Evolutionary conservation across 2,113 vertebrate species (phyloP).

Genomic region (Ophiodon elongatus): DNA sequence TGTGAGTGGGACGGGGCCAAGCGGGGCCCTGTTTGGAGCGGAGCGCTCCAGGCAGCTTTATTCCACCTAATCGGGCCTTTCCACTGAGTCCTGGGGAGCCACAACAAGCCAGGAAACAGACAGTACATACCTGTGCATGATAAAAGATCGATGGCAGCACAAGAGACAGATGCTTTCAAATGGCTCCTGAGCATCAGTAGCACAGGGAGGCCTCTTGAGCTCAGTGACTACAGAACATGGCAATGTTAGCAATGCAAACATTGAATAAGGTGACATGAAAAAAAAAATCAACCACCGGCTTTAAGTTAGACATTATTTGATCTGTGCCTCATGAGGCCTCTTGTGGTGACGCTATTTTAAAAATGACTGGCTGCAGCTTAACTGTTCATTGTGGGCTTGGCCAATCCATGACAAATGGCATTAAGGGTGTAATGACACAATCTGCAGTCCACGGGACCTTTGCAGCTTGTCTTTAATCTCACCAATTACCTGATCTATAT

Average conservation of each 20-base stretch:
- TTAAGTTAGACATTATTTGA: slow-evolving; percentile 31
- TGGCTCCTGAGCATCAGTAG: slow-evolving; percentile 27
- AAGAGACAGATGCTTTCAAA: slow-evolving; percentile 54
- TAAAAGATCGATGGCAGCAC: slow-evolving; percentile 46
- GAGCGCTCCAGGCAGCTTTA: slow-evolving; percentile 61
- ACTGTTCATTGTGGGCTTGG: slow-evolving; percentile 26
- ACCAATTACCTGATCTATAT: slow-evolving; percentile 53
- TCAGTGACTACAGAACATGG: slow-evolving; percentile 38
- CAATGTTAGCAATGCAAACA: slow-evolving; percentile 50
- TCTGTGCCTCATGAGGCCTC: slow-evolving; percentile 1
- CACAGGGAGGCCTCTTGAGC: slow-evolving; percentile 37
- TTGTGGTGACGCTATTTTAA: slow-evolving; percentile 8
- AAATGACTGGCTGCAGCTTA: slow-evolving; percentile 23
- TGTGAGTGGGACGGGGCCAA: slow-evolving; percentile 53
- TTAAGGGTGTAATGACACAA: slow-evolving; percentile 37
- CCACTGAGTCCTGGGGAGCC: slow-evolving; percentile 55
- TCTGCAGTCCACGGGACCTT: slow-evolving; percentile 30
- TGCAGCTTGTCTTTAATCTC: slow-evolving; percentile 40
- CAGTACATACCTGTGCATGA: slow-evolving; percentile 57
- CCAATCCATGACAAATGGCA: slow-evolving; percentile 52
- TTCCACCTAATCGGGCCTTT: slow-evolving; percentile 57
- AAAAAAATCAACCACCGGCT: slow-evolving; percentile 7
- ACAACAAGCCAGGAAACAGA: slow-evolving; percentile 58
- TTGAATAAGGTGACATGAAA: slow-evolving; percentile 8
- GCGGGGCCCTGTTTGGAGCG: slow-evolving; percentile 39